Conservation (phyloP, 2,113 vertebrate genomes). For the Melanerpes formicivorus region DNA sequence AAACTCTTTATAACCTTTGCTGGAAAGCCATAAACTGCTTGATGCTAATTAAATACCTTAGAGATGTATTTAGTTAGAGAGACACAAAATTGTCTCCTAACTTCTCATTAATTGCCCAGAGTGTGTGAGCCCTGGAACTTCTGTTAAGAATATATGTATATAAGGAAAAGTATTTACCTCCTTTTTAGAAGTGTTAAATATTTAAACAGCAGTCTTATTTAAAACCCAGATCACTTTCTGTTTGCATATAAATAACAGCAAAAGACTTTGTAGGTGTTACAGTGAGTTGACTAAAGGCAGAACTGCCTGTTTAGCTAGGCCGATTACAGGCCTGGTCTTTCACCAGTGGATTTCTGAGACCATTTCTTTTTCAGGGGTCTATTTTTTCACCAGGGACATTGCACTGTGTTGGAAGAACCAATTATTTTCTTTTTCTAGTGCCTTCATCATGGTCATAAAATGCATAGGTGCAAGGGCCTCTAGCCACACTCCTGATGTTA, state of each 20-base stretch:
- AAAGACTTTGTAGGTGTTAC: background rate
- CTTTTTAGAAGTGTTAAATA: background rate
- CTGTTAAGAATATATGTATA: background rate
- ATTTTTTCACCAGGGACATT: background rate
- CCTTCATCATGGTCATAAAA: background rate
- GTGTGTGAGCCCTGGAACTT: background rate
- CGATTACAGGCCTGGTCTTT: too few species aligned
- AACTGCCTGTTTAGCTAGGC: too few species aligned
- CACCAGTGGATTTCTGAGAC: background rate
- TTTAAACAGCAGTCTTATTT: background rate
- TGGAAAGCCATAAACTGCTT: background rate
- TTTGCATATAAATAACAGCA: background rate
- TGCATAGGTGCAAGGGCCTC: background rate
- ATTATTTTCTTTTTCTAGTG: background rate
- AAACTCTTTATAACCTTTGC: background rate
- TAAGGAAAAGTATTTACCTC: background rate
- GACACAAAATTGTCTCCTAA: background rate
- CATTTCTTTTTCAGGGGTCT: background rate
- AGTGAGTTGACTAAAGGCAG: background rate
- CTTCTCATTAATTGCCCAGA: background rate
- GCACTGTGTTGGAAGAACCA: background rate
- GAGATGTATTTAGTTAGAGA: background rate
- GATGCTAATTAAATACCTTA: background rate
- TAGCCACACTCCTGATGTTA: too few species aligned
- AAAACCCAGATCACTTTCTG: background rate